Evolutionary conservation across 2,888 invertebrate species (phyloP).

Genomic region (Heliconius cydno): DNA sequence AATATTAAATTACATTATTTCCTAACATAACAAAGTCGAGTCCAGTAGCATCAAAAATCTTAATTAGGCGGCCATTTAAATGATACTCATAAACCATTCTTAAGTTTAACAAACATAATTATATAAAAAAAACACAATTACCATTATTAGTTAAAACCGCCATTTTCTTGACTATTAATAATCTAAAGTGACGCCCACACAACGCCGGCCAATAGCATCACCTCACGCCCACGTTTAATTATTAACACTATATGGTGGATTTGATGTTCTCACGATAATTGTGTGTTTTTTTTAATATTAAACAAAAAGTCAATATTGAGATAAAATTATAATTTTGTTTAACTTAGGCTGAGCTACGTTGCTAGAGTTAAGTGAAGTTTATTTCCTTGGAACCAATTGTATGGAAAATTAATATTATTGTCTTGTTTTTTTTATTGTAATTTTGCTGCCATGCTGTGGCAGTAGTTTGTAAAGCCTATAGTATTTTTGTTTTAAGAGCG

Average conservation of each 20-base stretch:
- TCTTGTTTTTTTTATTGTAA: background rate
- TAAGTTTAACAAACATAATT: background rate
- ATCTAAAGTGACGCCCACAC: conserved; percentile 44
- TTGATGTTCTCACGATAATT: conserved; percentile 11
- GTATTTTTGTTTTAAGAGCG: too few species aligned
- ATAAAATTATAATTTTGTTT: background rate
- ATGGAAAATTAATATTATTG: background rate
- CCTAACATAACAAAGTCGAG: background rate
- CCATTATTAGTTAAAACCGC: conserved; percentile 26
- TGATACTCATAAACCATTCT: background rate
- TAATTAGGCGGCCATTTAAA: background rate
- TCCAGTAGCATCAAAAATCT: background rate
- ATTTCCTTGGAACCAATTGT: background rate
- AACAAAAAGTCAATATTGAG: background rate
- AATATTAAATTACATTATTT: background rate
- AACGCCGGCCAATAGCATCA: conserved; percentile 46
- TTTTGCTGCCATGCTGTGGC: background rate
- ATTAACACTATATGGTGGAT: conserved; percentile 43
- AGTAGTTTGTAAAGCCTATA: background rate
- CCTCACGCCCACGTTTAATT: conserved; percentile 48
- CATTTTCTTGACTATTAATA: conserved; percentile 36
- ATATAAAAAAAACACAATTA: background rate
- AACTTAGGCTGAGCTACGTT: background rate
- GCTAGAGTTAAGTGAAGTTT: background rate
- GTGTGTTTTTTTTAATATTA: background rate